A percentile compares a stretch with the other conserved stretches of the same genome.
phyloP scores from a whole-genome alignment of 2,888 invertebrate genomes.

The Hirtodrosophila cameraria region DNA sequence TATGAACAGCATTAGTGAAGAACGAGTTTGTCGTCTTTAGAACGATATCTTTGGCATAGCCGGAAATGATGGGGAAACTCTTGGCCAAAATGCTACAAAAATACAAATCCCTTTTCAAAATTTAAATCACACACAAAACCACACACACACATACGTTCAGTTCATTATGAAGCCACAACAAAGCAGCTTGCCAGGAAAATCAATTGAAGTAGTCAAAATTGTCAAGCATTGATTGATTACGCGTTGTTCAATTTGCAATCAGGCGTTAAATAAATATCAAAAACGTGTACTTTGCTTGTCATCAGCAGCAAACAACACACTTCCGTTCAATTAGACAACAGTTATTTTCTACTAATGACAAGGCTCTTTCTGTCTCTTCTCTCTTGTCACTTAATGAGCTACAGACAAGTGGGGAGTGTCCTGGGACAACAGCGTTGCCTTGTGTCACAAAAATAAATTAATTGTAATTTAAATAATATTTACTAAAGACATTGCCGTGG shows the following conservation, averaged over 20 bases:
- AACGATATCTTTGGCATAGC: slow-evolving; percentile 36
- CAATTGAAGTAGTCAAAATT: slow-evolving; percentile 32
- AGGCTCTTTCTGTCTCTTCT: not conserved
- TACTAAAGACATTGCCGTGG: slow-evolving; percentile 37
- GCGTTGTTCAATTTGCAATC: slow-evolving; percentile 61
- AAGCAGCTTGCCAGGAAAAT: slow-evolving; percentile 31
- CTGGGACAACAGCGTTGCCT: not conserved
- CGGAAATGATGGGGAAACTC: slow-evolving; percentile 57
- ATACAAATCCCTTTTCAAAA: slow-evolving; percentile 8
- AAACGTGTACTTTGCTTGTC: slow-evolving; percentile 36
- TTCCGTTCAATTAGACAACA: slow-evolving; percentile 70
- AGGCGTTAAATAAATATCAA: slow-evolving; percentile 44
- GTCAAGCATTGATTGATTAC: slow-evolving; percentile 60
- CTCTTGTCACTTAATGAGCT: slow-evolving; percentile 35
- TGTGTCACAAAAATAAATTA: slow-evolving; percentile 67
- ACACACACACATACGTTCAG: not conserved
- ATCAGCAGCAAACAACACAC: slow-evolving; percentile 51
- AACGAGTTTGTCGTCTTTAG: slow-evolving; percentile 25
- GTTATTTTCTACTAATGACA: slow-evolving; percentile 50
- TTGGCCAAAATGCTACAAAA: slow-evolving; percentile 8
- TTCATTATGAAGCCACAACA: slow-evolving; percentile 16
- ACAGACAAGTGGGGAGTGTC: not conserved
- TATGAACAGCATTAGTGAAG: slow-evolving; percentile 57
- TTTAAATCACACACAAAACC: slow-evolving; percentile 1
- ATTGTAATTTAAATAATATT: slow-evolving; percentile 73